phyloP scores from a whole-genome alignment of 2,797 vertebrate species.

The Falco naumanni region DNA sequence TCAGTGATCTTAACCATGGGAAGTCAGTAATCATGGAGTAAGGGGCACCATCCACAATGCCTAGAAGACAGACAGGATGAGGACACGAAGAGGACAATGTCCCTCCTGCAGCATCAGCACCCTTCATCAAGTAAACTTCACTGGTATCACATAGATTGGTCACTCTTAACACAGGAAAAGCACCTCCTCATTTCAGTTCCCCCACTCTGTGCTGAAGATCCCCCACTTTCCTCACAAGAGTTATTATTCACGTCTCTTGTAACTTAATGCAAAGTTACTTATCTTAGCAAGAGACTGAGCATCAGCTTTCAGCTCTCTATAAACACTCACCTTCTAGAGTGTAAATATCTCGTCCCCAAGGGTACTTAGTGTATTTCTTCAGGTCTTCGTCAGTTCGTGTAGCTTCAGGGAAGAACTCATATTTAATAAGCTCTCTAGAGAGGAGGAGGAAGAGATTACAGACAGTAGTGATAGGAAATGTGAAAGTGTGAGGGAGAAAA shows the following conservation, averaged over 20 bases:
- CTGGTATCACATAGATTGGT: neutral
- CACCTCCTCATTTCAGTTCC: neutral
- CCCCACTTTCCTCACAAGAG: neutral
- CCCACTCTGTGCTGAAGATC: neutral
- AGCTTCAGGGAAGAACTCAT: constrained; percentile 98
- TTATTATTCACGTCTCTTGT: neutral
- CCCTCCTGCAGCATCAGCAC: neutral
- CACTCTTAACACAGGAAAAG: neutral
- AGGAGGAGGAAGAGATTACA: constrained; percentile 38
- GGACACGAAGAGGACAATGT: neutral
- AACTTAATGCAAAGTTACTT: neutral
- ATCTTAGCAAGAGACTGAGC: neutral
- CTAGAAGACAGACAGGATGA: constrained; percentile 66
- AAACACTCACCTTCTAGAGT: constrained; percentile 89
- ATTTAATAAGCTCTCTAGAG: constrained; percentile 95
- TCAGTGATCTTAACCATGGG: constrained; percentile 94
- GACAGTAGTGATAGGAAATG: neutral
- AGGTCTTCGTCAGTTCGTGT: constrained; percentile 93
- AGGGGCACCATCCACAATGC: constrained; percentile 91
- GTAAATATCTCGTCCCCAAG: constrained; percentile 98
- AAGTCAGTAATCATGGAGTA: constrained; percentile 99
- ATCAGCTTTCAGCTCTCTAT: neutral
- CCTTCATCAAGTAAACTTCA: neutral
- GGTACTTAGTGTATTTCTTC: constrained; percentile 90
- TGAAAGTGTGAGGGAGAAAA: neutral